Evolutionary conservation across 37 sponge, comb jelly and placozoan species (phyloP), one percentile per base, ranked within the genome.

Genomic region (Agelas oroides): DNA sequence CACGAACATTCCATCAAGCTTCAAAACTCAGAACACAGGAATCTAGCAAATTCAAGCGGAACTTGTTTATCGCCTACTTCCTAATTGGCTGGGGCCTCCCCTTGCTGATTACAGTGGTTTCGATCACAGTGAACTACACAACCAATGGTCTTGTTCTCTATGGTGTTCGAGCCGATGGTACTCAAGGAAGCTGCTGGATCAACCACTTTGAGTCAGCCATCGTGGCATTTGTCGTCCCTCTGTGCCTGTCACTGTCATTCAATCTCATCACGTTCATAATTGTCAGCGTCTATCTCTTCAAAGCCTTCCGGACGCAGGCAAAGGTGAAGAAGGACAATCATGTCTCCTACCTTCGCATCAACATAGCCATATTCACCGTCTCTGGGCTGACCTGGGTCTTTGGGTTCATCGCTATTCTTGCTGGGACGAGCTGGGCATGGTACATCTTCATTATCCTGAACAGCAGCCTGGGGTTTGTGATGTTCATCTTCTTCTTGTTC

Each of bases 381-480:
- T 78, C 81, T 13, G 90, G 90, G 14, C 23, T 79, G 35, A 84
- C 86, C 34, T 90, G 90, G 90, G 6, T 84, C 36, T 90, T 90
- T 80, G 90, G 90, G 17, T 80, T 84, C 54, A 6, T 84, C 0
- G 86, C 90, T 20, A 59, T 90, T 21, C 19, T 79, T 0, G 59
- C 60, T 31, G 53, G 53, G 33, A 63, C 40, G 13, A 62, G 28
- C 35, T 85, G 86, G 86, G 71, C 81, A 6, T 86, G 87, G 87
- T 91, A 91, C 62, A 37, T 67, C 27, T 91, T 91, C 70, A 80
- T 91, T 33, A 71, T 85, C 52, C 63, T 90, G 69, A 90, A 79
- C 75, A 80, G 73, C 66, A 80, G 80, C 32, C 90, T 84, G 30
- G 90, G 85, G 23, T 36, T 90, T 55, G 12, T 56, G 19, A 53